Base-by-base conservation (phyloP, 1,140 invertebrate species). In the Lasaia peninsularis region DNA sequence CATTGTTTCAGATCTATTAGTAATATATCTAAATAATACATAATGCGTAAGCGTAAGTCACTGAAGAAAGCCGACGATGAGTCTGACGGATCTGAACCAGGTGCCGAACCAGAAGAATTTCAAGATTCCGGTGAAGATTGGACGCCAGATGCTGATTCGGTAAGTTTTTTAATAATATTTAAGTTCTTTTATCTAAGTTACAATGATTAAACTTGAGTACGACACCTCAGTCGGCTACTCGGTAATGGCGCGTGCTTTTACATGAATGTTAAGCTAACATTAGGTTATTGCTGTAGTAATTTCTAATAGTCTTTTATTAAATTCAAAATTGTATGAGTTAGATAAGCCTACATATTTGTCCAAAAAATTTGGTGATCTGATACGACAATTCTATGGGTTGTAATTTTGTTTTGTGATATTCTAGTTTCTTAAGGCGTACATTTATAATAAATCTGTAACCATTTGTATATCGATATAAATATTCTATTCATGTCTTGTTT, bases 51-150 rank as follows among this genome's bases (percentile, higher is more conserved):
- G 76, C 77, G 88, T 52, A 90, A 90, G 65, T 85, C 86, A 51
- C 66, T 89, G 51, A 90, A 90, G 72, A 88, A 89, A 69, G 80
- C 74, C 37, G 79, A 79, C 52, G 88, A 89, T 52, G 87, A 90
- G 49, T 89, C 86, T 31, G 87, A 89, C 31, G 87, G 78, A 33
- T 89, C 87, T 28, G 88, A 88, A 66, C 72, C 65, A 56, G 87
- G 71, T 44, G 83, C 58, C 48, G 89, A 90, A 70, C 86, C 86
- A 52, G 89, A 90, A 86, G 89, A 90, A 69, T 90, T 90, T 64
- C 86, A 89, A 74, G 89, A 90, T 67, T 90, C 89, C 9, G 87
- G 89, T 48, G 89, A 90, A 74, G 89, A 90, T 75, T 90, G 89
- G 89, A 89, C 89, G 72, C 87, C 89, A 67, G 89, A 88, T 69